These are phyloP conservation scores for Miichthys miiuy DNA, from an alignment of 2,797 vertebrate genomes.

Conservation along the genomic window DNA sequence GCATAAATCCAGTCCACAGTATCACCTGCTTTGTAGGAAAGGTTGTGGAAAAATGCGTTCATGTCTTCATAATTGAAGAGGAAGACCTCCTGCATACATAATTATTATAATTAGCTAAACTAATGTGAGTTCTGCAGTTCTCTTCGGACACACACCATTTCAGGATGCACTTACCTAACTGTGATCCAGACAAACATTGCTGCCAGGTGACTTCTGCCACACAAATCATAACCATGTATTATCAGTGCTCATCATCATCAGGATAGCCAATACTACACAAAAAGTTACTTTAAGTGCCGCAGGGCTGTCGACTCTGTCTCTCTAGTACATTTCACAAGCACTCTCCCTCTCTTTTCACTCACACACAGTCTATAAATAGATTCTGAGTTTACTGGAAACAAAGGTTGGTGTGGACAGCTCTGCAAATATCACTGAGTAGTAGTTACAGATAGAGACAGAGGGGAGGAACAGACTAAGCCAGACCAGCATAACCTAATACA, in stretches of 20 bases:
- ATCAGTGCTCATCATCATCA: constrained; percentile 21
- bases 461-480: constrained; percentile 16
- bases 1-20: not conserved
- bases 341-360: constrained; percentile 29
- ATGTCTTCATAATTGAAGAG: not conserved
- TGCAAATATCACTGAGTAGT: constrained; percentile 70
- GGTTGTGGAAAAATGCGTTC: not conserved
- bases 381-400: constrained; percentile 81
- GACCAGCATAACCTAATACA: constrained; percentile 10
- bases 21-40: not conserved
- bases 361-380: constrained; percentile 73
- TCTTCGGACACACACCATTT: not conserved
- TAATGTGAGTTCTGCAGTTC: not conserved
- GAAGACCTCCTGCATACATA: not conserved
- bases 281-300: not conserved
- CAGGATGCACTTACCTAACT: constrained; percentile 33
- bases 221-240: not conserved
- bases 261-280: not conserved
- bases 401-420: constrained; percentile 62
- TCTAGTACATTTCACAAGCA: constrained; percentile 26
- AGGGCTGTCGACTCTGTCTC: constrained; percentile 4
- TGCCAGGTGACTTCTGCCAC: constrained; percentile 1
- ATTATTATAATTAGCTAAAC: not conserved
- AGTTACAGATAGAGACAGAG: constrained; percentile 36
- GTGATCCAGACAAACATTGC: constrained; percentile 22